Evolutionary conservation across 2,888 invertebrate genomes (phyloP).

Genomic region (Caenorhabditis japonica): DNA sequence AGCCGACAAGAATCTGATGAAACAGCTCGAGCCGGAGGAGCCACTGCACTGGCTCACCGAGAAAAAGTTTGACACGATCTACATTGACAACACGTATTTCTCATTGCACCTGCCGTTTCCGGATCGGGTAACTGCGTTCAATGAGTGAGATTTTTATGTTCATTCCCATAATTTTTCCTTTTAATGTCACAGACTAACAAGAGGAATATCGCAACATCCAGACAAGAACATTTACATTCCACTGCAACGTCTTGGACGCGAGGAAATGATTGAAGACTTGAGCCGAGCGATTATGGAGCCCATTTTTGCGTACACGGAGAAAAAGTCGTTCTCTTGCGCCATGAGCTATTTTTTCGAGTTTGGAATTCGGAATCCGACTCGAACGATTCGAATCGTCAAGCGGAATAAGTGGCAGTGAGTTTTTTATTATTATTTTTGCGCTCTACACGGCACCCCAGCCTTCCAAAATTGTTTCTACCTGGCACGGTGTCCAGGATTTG

Average conservation of each 20-base stretch:
- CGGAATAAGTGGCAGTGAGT: constrained; percentile 7
- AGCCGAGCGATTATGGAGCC: constrained; percentile 4
- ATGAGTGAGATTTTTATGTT: constrained; percentile 9
- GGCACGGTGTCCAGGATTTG: too few species aligned
- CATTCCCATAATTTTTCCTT: background rate
- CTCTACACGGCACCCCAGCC: too few species aligned
- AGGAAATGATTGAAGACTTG: constrained; percentile 18
- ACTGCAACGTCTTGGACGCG: constrained; percentile 17
- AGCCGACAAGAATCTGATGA: constrained; percentile 14
- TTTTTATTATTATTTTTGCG: too few species aligned
- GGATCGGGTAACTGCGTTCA: background rate
- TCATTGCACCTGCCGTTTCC: constrained; percentile 9
- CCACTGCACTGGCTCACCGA: background rate
- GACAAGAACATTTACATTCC: constrained; percentile 17
- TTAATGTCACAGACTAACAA: background rate
- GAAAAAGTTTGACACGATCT: constrained; percentile 6
- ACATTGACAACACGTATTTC: constrained; percentile 42
- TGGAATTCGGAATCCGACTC: background rate
- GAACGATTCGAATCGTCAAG: constrained; percentile 16
- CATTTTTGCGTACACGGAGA: constrained; percentile 14
- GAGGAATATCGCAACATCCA: background rate
- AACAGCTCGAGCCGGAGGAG: background rate
- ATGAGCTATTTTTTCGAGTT: constrained; percentile 3
- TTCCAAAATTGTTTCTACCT: too few species aligned
- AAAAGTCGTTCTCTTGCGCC: background rate